phyloP scores from a whole-genome alignment of 2,797 vertebrate species.

The Schizopygopsis pylzovi region DNA sequence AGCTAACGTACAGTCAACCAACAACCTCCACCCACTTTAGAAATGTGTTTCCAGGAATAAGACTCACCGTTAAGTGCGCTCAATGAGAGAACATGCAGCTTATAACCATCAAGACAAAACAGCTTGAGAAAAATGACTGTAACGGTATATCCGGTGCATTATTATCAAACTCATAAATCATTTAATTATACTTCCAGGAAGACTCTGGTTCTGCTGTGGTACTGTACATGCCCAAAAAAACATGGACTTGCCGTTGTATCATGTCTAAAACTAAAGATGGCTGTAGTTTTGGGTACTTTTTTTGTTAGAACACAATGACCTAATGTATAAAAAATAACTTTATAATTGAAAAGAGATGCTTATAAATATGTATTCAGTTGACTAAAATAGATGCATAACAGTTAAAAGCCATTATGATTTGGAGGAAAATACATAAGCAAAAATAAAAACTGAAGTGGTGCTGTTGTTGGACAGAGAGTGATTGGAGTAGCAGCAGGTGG shows the following conservation, averaged over 20 bases:
- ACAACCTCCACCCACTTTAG: conserved; percentile 26
- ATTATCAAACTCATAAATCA: neutral
- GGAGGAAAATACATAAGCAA: neutral
- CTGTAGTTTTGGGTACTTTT: conserved; percentile 25
- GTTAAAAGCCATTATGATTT: neutral
- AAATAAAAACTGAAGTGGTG: neutral
- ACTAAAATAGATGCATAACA: neutral
- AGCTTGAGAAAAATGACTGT: neutral
- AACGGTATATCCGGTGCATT: neutral
- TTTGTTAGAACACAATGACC: neutral
- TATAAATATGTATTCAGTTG: neutral
- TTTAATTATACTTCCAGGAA: neutral
- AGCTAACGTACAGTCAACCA: conserved; percentile 18
- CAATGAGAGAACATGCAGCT: neutral
- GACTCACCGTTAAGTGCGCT: neutral
- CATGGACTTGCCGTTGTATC: conserved; percentile 18
- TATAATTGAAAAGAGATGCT: neutral
- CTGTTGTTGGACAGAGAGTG: neutral
- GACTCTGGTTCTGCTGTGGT: neutral
- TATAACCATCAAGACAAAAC: neutral
- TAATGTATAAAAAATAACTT: neutral
- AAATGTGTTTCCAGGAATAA: conserved; percentile 18
- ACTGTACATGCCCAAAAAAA: conserved; percentile 39
- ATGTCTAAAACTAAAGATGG: conserved; percentile 11
- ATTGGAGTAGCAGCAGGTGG: neutral